These are phyloP conservation scores for Trichonephila clavata DNA, from an alignment of 1,140 invertebrate genomes.

Conservation along the genomic window DNA sequence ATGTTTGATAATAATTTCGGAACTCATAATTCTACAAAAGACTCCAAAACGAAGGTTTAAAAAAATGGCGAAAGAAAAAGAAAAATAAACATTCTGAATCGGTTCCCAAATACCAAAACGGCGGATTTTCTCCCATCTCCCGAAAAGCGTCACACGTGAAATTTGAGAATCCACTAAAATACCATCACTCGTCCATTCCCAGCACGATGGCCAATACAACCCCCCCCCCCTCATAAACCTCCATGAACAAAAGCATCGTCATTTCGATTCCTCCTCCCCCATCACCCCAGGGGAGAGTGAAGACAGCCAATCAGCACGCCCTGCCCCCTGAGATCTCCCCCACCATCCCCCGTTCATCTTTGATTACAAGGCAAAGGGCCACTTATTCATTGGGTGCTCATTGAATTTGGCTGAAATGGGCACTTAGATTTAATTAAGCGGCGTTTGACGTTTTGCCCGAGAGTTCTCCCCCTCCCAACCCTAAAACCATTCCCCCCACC, in stretches of 20 bases:
- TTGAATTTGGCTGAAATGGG: conserved; percentile 78
- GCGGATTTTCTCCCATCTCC: neutral
- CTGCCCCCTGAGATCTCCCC: conserved; percentile 2
- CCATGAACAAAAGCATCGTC: conserved; percentile 58
- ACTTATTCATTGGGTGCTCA: conserved; percentile 66
- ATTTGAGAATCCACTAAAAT: conserved; percentile 73
- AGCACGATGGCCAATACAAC: conserved; percentile 39
- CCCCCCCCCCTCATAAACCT: neutral
- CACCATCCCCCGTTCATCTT: conserved; percentile 52
- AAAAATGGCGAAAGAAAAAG: too few species aligned
- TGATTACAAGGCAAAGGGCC: conserved; percentile 70
- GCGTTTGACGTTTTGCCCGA: conserved; percentile 77
- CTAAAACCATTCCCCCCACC: neutral
- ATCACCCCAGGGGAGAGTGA: conserved; percentile 24
- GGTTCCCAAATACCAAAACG: neutral
- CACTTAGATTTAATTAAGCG: conserved; percentile 79
- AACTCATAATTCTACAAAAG: too few species aligned
- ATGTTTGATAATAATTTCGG: too few species aligned
- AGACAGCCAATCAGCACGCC: conserved; percentile 66
- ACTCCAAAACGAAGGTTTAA: too few species aligned
- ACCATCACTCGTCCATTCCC: conserved; percentile 73
- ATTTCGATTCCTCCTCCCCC: conserved; percentile 20
- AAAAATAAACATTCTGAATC: neutral
- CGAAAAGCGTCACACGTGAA: conserved; percentile 51
- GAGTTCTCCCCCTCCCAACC: neutral